Base-by-base conservation (phyloP, 1,140 invertebrate species). In the Nasonia longicornis region DNA sequence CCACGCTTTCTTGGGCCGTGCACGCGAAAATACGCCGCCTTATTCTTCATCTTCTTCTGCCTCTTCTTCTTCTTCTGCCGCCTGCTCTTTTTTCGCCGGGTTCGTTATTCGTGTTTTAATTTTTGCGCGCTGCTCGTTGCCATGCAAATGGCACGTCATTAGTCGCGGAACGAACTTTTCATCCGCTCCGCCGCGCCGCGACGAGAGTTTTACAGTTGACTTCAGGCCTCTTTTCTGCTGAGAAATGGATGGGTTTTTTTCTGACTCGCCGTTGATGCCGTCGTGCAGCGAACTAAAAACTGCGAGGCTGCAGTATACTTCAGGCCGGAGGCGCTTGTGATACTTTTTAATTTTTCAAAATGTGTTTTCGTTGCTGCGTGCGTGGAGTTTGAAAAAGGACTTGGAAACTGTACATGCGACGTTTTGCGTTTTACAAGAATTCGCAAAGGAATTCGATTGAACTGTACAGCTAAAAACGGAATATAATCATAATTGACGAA, bases 101-200 rank as follows among this genome's bases (percentile, higher is more conserved):
- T 67, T 67, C 31, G 26, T 31, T 12, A 67, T 67, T 67, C 52
- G 52, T 20, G 52, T 58, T 58, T 58, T 58, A 58, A 58, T 58
- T 58, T 58, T 58, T 58, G 52, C 52, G 16, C 52, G 16, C 2
- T n/a, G 20, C 52, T n/a, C 52, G 52, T n/a, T 20, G 52, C 52
- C 52, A 58, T 58, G 52, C 52, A 58, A 58, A 58, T 58, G 52
- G 52, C 52, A 20, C 52, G 52, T 58, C 52, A 58, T 58, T 58
- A 58, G 52, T 58, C 52, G 52, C 52, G 52, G 52, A 58, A 58
- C 52, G 52, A 58, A 58, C 52, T 58, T 58, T 58, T 58, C 52
- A 58, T 58, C 52, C 52, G 52, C 10, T 58, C 20, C 52, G 52
- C 10, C 38, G 38, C 38, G 8, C 38, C 38, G 38, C 8, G 38